A percentile compares a stretch with the other conserved stretches of the same genome.
These are phyloP conservation scores for Drosophila mettleri DNA, from an alignment of 2,888 invertebrate genomes.

Conservation along the genomic window DNA sequence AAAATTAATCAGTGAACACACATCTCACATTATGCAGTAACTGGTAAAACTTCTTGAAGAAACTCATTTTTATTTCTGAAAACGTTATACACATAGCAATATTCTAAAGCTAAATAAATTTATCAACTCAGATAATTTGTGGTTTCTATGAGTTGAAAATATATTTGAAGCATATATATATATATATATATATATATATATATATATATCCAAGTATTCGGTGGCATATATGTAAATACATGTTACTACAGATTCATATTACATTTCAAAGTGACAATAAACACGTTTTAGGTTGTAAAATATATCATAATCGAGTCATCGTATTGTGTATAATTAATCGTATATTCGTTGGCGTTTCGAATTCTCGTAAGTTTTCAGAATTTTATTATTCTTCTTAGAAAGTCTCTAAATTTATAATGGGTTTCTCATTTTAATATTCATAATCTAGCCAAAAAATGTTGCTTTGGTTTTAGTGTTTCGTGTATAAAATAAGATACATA, in stretches of 20 bases:
- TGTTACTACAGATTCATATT: slow-evolving; percentile 37
- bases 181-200: slow-evolving; percentile 36
- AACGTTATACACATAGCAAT: neutral
- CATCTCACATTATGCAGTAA: neutral
- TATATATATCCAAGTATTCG: slow-evolving; percentile 57
- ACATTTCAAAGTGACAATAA: slow-evolving; percentile 37
- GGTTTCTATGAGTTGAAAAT: slow-evolving; percentile 15
- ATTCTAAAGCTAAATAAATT: neutral
- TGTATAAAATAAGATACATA: slow-evolving; percentile 55
- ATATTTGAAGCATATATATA: slow-evolving; percentile 37
- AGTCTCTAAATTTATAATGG: slow-evolving; percentile 7
- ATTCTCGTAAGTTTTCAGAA: slow-evolving; percentile 18
- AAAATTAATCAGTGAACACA: neutral
- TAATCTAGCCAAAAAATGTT: slow-evolving; percentile 25
- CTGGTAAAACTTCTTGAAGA: neutral
- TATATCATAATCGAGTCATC: slow-evolving; percentile 19
- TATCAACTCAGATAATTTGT: neutral
- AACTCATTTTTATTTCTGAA: neutral
- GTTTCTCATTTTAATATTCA: slow-evolving; percentile 11
- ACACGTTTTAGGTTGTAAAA: slow-evolving; percentile 30
- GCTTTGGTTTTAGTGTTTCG: slow-evolving; percentile 50
- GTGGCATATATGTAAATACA: slow-evolving; percentile 61
- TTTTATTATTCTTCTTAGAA: slow-evolving; percentile 31
- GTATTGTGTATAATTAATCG: slow-evolving; percentile 13
- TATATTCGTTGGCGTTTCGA: slow-evolving; percentile 52